Base-by-base conservation (phyloP, 2,888 invertebrate species). In the Mesorhabditis belari region DNA sequence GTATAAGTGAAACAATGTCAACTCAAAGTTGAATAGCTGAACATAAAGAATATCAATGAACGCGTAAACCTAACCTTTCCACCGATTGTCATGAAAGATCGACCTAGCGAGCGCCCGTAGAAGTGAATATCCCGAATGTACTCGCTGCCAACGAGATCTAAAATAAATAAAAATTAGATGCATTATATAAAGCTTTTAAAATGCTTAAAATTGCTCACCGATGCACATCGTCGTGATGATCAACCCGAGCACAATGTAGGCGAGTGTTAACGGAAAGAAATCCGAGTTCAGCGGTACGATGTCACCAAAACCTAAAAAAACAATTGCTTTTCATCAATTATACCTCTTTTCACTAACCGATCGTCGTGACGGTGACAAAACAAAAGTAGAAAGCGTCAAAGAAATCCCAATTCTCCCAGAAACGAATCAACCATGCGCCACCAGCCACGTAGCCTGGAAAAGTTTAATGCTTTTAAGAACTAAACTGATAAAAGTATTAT, bases 171-270 rank as follows among this genome's bases (percentile, higher is more conserved):
- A n/a, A n/a, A n/a, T n/a, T n/a, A n/a, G n/a, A n/a, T n/a, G 44
- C n/a, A 35, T 9, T 35, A 17, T 26, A 19, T 17, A 25, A 9
- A 26, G 9, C 25, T 55, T 12, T 28, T 55, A 12, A 17, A 25
- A 25, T 17, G 26, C 27, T 19, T 17, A 58, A 23, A 26, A 9
- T 3, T 25, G 55, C 67, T 58, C 63, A 76, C 77, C 80, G 58
- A 80, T 80, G 63, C 80, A 80, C 80, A 80, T 80, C 3, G 80
- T 80, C 4, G 80, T 80, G 61, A 80, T 79, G 49, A 80, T 79
- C 35, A 81, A 64, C 19, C 81, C 81, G 24, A 79, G 62, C 19
- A 81, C 73, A 63, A 81, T 81, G 64, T 81, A 81, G 24, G 77
- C 73, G 24, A 81, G 65, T 2, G 81, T 81, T 2, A 76, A 74